Base-by-base conservation (phyloP, 2,888 invertebrate genomes). In the Drosophila demipolita region DNA sequence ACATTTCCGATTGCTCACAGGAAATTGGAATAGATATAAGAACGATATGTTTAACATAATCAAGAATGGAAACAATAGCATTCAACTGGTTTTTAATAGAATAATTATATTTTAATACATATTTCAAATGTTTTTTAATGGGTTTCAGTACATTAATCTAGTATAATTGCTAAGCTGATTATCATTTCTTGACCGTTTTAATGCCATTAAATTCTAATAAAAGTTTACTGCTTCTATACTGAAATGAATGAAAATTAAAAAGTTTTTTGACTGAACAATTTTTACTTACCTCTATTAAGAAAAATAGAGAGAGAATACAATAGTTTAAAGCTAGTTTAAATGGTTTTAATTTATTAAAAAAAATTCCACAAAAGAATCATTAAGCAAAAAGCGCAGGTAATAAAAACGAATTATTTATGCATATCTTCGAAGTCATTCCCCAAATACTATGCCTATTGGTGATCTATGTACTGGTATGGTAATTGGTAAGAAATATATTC, bases 401-500 rank as follows among this genome's bases (percentile, higher is more conserved):
- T 50, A n/a, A 29, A 29, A 20, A 7, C 8, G 23, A 45, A 23
- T 8, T 11, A 40, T 40, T 11, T 11, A 6, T 42, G 11, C n/a
- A 23, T 23, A 45, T 45, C 17, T 3, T 5, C 29, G 5, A 48
- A 17, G 15, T 23, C 29, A 32, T 38, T 3, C 12, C 9, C 3
- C 2, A 20, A 5, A 5, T 12, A 49, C 11, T 60, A 9, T 15
- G 40, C 6, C n/a, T 32, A 32, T 29, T 11, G 20, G 20, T 49
- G n/a, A 50, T 49, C 15, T 49, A 11, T 29, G 15, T 50, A 29
- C 49, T 60, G n/a, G n/a, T 3, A 26, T 49, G 29, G 29, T 29
- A 49, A 15, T 36, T 50, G 15, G 36, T 29, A 9, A 45, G 26
- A 54, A 33, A 48, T 49, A 49, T 40, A 66, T 54, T 26, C 33